A percentile compares a stretch with the other conserved stretches of the same genome.
Conservation (phyloP, 2,797 vertebrate genomes). For the Pseudochaenichthys georgianus region DNA sequence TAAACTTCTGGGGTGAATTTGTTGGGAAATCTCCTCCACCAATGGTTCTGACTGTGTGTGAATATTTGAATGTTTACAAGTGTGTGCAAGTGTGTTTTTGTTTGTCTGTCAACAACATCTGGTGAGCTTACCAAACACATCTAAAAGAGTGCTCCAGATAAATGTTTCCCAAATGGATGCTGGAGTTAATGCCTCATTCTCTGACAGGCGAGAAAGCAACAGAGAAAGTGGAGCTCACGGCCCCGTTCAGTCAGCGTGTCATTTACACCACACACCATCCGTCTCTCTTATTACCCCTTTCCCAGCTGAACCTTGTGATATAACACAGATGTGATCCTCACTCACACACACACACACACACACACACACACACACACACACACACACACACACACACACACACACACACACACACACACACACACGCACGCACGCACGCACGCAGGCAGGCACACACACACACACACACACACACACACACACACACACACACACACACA, state of each 20-base stretch:
- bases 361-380: background rate
- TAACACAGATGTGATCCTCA: background rate
- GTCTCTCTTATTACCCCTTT: slow-evolving; percentile 27
- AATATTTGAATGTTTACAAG: background rate
- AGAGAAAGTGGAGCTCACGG: background rate
- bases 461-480: background rate
- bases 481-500: background rate
- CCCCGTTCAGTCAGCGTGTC: slow-evolving; percentile 34
- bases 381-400: background rate
- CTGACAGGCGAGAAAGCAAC: background rate
- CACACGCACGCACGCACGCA: background rate
- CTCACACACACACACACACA: background rate
- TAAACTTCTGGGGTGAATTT: background rate
- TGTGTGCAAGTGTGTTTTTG: background rate
- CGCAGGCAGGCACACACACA: background rate
- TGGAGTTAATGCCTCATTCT: background rate
- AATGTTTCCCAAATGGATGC: slow-evolving; percentile 5
- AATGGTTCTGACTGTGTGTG: background rate
- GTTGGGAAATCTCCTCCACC: background rate
- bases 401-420: too few relatives aligned
- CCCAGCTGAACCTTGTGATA: slow-evolving; percentile 28
- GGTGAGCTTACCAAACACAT: background rate
- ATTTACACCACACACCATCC: slow-evolving; percentile 47
- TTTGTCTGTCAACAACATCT: slow-evolving; percentile 19
- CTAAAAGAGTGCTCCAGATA: background rate